phyloP scores from a whole-genome alignment of 2,888 invertebrate species.

The Notodromas monacha region DNA sequence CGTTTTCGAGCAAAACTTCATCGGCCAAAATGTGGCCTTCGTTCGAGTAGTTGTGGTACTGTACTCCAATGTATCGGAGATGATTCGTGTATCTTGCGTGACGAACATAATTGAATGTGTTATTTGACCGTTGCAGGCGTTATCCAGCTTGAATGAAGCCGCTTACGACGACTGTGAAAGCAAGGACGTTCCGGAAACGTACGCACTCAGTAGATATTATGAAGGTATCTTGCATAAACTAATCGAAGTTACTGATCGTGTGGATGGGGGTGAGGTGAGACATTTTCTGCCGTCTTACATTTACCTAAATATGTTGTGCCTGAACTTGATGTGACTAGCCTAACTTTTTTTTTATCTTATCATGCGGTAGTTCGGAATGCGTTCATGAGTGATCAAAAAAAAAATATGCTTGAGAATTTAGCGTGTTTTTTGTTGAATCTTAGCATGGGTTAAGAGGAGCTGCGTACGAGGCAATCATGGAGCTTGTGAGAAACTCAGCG shows the following conservation, averaged over 20 bases:
- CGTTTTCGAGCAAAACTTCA: too few relatives aligned
- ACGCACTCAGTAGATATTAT: constrained; percentile 70
- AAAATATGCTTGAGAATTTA: too few relatives aligned
- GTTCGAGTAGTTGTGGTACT: too few relatives aligned
- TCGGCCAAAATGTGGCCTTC: too few relatives aligned
- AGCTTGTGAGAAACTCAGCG: constrained; percentile 94
- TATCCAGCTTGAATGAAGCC: constrained; percentile 81
- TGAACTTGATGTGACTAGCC: background rate
- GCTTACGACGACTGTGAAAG: constrained; percentile 37
- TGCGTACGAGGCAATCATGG: constrained; percentile 96
- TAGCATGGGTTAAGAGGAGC: constrained; percentile 73
- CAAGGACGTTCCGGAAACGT: constrained; percentile 41
- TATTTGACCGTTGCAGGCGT: too few relatives aligned
- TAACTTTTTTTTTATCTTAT: background rate
- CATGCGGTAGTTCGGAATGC: too few relatives aligned
- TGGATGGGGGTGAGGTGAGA: constrained; percentile 42
- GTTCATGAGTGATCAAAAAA: too few relatives aligned
- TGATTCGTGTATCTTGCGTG: too few relatives aligned
- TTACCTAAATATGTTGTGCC: background rate
- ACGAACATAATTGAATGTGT: too few relatives aligned
- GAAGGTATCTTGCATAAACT: constrained; percentile 68
- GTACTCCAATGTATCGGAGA: too few relatives aligned
- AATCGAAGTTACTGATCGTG: constrained; percentile 70
- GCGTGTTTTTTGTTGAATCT: background rate
- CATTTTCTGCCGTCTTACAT: background rate